phyloP scores from a whole-genome alignment of 2,797 vertebrate species.

The Prunella strophiata region DNA sequence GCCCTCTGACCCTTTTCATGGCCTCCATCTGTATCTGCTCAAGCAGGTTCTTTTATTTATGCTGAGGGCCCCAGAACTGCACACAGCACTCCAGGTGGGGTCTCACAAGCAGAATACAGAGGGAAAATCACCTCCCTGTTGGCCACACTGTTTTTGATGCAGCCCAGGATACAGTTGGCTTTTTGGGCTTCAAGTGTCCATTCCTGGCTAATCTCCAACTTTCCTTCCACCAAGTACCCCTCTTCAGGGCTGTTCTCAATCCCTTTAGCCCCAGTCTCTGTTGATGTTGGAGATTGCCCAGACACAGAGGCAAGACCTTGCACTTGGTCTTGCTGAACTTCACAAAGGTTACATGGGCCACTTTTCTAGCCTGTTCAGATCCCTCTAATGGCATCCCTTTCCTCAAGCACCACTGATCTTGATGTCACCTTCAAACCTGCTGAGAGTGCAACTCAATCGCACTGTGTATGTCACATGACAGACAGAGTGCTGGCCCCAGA shows the following conservation, averaged over 20 bases:
- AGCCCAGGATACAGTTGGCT: rapidly evolving
- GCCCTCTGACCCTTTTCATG: not conserved
- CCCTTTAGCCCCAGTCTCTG: not conserved
- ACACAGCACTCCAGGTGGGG: not conserved
- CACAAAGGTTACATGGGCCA: not conserved
- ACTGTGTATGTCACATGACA: not conserved
- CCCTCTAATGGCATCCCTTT: not conserved
- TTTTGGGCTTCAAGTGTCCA: not conserved
- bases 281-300: rapidly evolving
- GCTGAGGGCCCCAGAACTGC: not conserved
- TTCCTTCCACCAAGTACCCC: not conserved
- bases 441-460: not conserved
- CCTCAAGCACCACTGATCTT: not conserved
- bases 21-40: not conserved
- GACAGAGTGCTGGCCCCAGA: not conserved
- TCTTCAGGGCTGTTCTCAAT: not conserved
- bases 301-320: not conserved
- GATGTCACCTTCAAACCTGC: not conserved
- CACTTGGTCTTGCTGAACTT: not conserved
- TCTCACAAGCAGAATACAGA: not conserved
- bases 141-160: not conserved
- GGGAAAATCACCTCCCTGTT: not conserved
- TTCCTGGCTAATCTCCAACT: not conserved
- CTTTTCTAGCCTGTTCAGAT: not conserved
- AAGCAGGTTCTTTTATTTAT: not conserved